phyloP scores from a whole-genome alignment of 2,113 vertebrate species.

The Seriola quinqueradiata region DNA sequence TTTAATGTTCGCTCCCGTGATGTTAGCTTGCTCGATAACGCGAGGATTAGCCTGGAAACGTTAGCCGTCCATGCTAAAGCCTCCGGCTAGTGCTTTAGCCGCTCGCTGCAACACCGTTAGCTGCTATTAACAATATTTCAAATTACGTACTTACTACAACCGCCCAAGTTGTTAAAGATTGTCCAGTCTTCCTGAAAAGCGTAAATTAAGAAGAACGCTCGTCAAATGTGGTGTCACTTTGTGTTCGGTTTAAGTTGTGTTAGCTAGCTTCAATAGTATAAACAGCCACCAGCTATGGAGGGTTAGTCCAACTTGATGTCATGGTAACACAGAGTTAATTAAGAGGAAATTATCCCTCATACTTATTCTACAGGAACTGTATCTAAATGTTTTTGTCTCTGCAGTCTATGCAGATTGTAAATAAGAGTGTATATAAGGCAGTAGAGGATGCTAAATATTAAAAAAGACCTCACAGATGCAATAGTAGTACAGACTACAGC shows the following conservation, averaged over 20 bases:
- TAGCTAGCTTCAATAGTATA: not conserved
- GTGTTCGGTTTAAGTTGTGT: not conserved
- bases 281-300: not conserved
- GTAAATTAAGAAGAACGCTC: accelerated
- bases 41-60: conserved; percentile 35
- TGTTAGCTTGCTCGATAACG: not conserved
- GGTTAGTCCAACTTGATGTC: not conserved
- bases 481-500: too few relatives aligned
- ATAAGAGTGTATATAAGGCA: too few relatives aligned
- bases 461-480: too few relatives aligned
- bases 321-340: not conserved
- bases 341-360: not conserved
- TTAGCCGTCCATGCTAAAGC: conserved; percentile 45
- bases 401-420: too few relatives aligned
- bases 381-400: too few relatives aligned
- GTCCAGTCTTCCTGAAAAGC: accelerated
- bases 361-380: not conserved
- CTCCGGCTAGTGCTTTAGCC: not conserved
- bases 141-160: not conserved
- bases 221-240: accelerated
- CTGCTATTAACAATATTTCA: accelerated
- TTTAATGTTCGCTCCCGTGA: not conserved
- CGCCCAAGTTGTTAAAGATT: accelerated
- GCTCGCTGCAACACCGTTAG: not conserved
- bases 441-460: too few relatives aligned